Percentiles rank a stretch among this genome's conserved stretches.
Evolutionary conservation across 2,888 invertebrate genomes (phyloP).

Genomic region (Pseudococcus viburni): DNA sequence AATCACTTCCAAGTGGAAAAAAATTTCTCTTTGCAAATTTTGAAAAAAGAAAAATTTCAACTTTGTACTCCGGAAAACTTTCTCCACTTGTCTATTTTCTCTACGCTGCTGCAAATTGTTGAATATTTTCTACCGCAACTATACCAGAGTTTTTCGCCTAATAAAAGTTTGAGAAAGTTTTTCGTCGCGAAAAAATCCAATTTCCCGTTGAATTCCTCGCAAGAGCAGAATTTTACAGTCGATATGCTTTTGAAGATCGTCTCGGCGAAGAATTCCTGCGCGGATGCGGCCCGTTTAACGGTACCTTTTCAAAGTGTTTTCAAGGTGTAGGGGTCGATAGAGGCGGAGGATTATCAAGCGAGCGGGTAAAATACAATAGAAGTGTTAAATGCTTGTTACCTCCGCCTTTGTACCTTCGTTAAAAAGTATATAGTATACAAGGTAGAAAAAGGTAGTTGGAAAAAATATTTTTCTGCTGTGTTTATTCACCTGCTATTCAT

Average conservation of each 20-base stretch:
- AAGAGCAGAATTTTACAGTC: constrained; percentile 2
- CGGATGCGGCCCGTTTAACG: not conserved
- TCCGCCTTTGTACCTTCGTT: constrained; percentile 23
- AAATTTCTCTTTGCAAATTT: not conserved
- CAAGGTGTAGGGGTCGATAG: not conserved
- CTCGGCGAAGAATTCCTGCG: not conserved
- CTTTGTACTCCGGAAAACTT: not conserved
- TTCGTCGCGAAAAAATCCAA: not conserved
- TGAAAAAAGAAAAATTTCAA: not conserved
- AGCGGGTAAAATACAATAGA: constrained; percentile 12
- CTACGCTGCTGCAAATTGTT: not conserved
- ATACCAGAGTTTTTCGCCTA: not conserved
- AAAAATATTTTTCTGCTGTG: constrained; percentile 23
- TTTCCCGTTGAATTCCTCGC: not conserved
- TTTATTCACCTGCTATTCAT: constrained; percentile 35
- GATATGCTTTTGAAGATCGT: constrained; percentile 25
- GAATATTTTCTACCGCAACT: not conserved
- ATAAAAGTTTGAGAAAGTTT: not conserved
- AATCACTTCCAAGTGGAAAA: not conserved
- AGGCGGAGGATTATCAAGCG: constrained; percentile 6
- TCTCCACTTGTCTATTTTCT: not conserved
- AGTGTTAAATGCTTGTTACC: constrained; percentile 47
- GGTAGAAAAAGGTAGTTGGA: not conserved
- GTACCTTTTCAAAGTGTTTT: not conserved
- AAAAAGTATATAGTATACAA: constrained; percentile 10